These are phyloP conservation scores for Psittacula cyanocephala DNA, from an alignment of 2,113 vertebrate genomes.

Conservation along the genomic window DNA sequence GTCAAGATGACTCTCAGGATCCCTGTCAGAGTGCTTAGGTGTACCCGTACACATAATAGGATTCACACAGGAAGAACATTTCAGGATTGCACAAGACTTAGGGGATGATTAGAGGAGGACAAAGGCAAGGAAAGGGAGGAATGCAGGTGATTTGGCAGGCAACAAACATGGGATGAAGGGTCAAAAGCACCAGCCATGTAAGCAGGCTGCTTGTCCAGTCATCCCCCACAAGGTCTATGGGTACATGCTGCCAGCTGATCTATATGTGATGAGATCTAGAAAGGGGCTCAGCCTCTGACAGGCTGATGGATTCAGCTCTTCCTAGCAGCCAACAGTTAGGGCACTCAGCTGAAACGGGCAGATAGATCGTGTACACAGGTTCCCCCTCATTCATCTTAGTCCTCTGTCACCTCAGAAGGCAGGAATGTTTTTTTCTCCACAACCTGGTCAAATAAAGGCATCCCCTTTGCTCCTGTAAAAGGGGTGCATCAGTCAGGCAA, in stretches of 20 bases:
- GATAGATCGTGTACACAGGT: accelerated
- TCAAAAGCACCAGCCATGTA: neutral
- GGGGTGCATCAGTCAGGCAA: neutral
- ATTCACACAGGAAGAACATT: neutral
- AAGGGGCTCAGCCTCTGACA: neutral
- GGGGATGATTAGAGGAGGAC: neutral
- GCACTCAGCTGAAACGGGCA: neutral
- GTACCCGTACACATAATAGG: neutral
- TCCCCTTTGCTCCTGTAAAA: neutral
- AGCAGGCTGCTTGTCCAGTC: neutral
- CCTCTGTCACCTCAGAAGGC: neutral
- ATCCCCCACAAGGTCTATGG: neutral
- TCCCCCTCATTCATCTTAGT: neutral
- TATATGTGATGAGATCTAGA: neutral
- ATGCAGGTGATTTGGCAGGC: neutral
- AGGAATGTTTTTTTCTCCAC: neutral
- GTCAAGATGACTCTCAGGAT: neutral
- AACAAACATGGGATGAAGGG: neutral
- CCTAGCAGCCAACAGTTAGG: neutral
- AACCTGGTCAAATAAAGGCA: neutral
- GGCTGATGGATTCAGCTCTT: neutral
- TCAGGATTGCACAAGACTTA: neutral
- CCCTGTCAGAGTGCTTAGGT: neutral
- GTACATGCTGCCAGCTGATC: neutral
- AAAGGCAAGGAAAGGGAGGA: neutral